Evolutionary conservation across 2,113 vertebrate genomes (phyloP).

Genomic region (Ptychochromis oligacanthus): DNA sequence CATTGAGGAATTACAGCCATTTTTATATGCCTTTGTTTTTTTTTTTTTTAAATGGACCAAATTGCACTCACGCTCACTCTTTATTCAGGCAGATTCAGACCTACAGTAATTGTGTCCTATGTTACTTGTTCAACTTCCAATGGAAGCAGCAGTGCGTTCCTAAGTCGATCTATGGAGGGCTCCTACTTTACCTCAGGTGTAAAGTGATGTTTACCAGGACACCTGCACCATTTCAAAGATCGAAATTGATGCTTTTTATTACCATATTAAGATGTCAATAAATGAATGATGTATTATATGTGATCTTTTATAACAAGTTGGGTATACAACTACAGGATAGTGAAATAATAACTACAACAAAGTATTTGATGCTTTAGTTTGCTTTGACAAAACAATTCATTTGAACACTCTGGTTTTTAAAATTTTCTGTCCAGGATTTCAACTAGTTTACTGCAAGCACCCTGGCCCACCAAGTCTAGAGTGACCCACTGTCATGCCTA

Average conservation of each 20-base stretch:
- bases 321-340: neutral
- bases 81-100: neutral
- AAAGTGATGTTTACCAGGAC: neutral
- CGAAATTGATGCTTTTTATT: neutral
- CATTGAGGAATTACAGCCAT: neutral
- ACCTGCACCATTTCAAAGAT: neutral
- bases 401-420: neutral
- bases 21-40: no score
- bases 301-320: neutral
- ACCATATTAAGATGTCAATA: neutral
- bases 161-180: no score
- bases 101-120: neutral
- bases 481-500: neutral
- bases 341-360: neutral
- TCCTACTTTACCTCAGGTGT: neutral
- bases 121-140: neutral
- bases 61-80: neutral
- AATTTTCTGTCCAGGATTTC: neutral
- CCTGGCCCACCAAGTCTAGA: neutral
- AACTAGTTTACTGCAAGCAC: neutral
- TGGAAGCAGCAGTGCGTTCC: no score
- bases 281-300: neutral
- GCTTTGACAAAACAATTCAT: neutral
- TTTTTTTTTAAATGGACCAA: neutral
- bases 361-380: neutral